A percentile compares a stretch with the other conserved stretches of the same genome.
phyloP scores from a whole-genome alignment of 2,113 vertebrate species.

The Dicaeum eximium region DNA sequence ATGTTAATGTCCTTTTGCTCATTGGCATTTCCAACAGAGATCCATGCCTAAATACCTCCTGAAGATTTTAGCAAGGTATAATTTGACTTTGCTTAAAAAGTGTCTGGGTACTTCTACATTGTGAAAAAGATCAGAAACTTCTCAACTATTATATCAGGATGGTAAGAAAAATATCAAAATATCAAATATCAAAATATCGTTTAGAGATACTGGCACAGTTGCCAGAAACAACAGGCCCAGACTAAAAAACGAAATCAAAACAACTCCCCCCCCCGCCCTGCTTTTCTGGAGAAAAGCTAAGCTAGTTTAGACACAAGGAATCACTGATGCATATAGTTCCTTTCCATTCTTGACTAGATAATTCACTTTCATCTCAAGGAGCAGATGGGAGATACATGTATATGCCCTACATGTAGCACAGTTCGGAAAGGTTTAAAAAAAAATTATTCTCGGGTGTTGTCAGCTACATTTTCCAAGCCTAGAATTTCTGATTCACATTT shows the following conservation, averaged over 20 bases:
- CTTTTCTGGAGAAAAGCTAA: neutral
- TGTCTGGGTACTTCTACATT: neutral
- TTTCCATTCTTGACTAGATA: neutral
- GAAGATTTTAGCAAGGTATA: neutral
- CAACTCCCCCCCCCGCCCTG: fast-evolving
- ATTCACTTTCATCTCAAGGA: neutral
- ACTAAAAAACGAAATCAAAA: neutral
- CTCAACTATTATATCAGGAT: neutral
- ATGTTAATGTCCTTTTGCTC: neutral
- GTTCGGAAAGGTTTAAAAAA: neutral
- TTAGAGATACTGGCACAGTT: neutral
- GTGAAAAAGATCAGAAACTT: neutral
- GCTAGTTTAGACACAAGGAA: neutral
- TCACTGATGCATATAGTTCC: neutral
- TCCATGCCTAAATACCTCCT: neutral
- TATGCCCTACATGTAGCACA: neutral
- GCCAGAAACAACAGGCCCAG: neutral
- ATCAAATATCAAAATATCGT: constrained; percentile 9
- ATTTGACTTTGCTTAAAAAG: neutral
- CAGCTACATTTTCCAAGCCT: neutral
- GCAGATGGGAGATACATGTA: neutral
- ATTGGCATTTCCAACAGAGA: neutral
- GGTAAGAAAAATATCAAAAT: constrained; percentile 28
- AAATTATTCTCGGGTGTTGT: neutral
- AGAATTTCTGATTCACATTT: neutral